Percentiles rank a stretch among this genome's conserved stretches.
Conservation (phyloP, 2,113 vertebrate species). For the Ginglymostoma cirratum region DNA sequence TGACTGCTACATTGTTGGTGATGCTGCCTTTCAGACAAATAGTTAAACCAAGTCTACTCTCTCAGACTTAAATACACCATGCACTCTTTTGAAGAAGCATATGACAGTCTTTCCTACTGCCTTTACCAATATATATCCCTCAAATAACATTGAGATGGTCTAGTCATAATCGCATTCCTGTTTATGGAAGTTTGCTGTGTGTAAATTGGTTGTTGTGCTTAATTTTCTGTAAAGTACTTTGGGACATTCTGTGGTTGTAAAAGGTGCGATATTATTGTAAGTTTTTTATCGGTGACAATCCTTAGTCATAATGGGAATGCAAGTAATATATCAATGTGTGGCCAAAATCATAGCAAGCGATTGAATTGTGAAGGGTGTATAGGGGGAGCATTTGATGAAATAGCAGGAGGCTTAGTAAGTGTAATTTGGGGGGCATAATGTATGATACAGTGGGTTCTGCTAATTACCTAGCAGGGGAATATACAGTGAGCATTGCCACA, state of each 20-base stretch:
- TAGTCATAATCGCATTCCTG: not conserved
- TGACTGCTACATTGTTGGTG: too few relatives aligned
- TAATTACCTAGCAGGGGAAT: not conserved
- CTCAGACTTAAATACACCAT: not conserved
- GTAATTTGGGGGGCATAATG: not conserved
- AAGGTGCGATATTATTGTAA: not conserved
- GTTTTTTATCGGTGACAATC: not conserved
- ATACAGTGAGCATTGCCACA: not conserved
- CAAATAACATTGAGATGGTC: not conserved
- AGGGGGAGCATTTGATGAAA: not conserved
- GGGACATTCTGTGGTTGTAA: not conserved
- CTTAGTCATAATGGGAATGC: not conserved
- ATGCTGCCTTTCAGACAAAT: not conserved
- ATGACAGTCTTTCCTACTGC: too few relatives aligned
- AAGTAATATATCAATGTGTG: not conserved
- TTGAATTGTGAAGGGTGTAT: not conserved
- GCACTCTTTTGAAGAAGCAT: not conserved
- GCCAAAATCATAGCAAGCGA: not conserved
- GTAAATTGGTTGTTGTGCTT: not conserved
- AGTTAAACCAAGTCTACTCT: not conserved
- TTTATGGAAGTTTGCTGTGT: not conserved
- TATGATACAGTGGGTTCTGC: not conserved
- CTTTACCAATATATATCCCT: not conserved
- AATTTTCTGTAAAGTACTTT: not conserved
- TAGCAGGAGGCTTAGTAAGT: not conserved